phyloP scores from a whole-genome alignment of 2,888 invertebrate genomes.

The Lordiphosa andalusiaca region DNA sequence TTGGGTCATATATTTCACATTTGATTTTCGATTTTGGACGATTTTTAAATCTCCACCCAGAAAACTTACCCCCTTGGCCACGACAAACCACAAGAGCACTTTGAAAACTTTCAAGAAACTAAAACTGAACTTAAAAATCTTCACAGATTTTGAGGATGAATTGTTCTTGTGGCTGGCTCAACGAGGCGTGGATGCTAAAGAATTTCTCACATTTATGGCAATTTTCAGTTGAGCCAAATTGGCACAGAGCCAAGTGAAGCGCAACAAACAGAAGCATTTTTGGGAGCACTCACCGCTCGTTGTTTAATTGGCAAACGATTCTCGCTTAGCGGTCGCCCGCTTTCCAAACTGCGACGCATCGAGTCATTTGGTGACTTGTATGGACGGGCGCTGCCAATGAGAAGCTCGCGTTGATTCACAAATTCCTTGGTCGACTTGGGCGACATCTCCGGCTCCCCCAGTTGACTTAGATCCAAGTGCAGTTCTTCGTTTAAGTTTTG shows the following conservation, averaged over 20 bases:
- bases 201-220: slow-evolving; percentile 54
- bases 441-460: slow-evolving; percentile 9
- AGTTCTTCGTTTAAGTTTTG: slow-evolving; percentile 41
- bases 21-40: too few relatives aligned
- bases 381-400: slow-evolving; percentile 56
- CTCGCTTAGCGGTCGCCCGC: slow-evolving; percentile 65
- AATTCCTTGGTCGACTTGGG: slow-evolving; percentile 66
- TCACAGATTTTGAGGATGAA: slow-evolving; percentile 21
- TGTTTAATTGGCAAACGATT: slow-evolving; percentile 63
- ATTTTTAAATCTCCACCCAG: too few relatives aligned
- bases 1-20: too few relatives aligned
- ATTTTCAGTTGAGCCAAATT: slow-evolving; percentile 35
- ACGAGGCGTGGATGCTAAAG: slow-evolving; percentile 53
- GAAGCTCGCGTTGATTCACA: slow-evolving; percentile 67
- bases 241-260: slow-evolving; percentile 52
- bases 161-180: slow-evolving; percentile 32
- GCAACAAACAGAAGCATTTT: slow-evolving; percentile 31
- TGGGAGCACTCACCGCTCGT: slow-evolving; percentile 46
- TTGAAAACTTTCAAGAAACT: slow-evolving; percentile 35
- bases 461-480: slow-evolving; percentile 24
- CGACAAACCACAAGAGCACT: slow-evolving; percentile 18
- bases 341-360: slow-evolving; percentile 44
- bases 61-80: background rate
- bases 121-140: slow-evolving; percentile 21
- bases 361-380: slow-evolving; percentile 68